Evolutionary conservation across 2,113 vertebrate species (phyloP).

Genomic region (Eudyptes chrysolophus): DNA sequence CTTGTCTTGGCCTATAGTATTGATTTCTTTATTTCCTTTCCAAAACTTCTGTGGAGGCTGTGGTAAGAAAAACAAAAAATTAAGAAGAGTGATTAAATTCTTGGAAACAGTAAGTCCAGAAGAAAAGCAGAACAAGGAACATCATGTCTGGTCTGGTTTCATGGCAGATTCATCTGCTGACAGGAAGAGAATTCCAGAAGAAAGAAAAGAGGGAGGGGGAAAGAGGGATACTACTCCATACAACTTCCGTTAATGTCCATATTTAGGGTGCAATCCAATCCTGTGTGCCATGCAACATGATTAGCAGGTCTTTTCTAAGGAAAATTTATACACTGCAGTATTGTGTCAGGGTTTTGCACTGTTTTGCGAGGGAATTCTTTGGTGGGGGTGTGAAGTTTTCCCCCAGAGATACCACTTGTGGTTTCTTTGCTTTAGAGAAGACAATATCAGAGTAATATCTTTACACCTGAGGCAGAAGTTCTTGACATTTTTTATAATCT

Average conservation of each 20-base stretch:
- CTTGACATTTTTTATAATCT: neutral
- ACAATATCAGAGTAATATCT: neutral
- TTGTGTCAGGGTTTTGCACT: neutral
- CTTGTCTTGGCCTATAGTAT: neutral
- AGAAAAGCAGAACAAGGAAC: neutral
- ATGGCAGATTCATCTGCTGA: neutral
- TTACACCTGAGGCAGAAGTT: neutral
- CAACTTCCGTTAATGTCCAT: neutral
- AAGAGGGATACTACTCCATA: neutral
- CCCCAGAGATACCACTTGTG: neutral
- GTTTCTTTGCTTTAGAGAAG: neutral
- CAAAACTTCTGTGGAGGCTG: neutral
- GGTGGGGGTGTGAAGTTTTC: neutral
- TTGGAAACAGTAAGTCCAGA: neutral
- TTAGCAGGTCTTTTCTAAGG: neutral
- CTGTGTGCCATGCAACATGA: neutral
- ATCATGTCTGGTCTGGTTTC: neutral
- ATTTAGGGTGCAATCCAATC: neutral
- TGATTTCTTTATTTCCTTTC: neutral
- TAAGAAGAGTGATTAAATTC: neutral
- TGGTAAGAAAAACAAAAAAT: neutral
- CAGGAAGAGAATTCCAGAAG: neutral
- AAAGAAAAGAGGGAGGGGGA: neutral
- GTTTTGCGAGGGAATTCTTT: neutral
- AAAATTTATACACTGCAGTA: neutral